Evolutionary conservation across 2,797 vertebrate genomes (phyloP).

Genomic region (Hybognathus amarus): DNA sequence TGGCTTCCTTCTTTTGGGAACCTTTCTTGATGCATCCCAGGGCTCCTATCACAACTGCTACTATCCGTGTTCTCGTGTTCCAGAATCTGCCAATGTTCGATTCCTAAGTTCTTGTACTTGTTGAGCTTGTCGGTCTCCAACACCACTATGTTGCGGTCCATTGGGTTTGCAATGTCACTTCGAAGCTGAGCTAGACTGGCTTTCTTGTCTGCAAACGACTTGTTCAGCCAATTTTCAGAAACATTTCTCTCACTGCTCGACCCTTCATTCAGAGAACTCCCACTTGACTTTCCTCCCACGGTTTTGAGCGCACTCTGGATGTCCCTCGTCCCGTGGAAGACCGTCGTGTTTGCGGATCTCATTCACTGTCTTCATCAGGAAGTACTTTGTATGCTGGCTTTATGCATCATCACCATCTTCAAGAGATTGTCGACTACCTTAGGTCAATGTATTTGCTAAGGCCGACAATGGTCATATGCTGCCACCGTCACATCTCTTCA

Average conservation of each 20-base stretch:
- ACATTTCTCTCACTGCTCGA: neutral
- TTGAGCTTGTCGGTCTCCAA: neutral
- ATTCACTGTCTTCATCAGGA: neutral
- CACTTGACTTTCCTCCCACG: accelerated
- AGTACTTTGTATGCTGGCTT: no score
- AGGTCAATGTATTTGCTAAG: no score
- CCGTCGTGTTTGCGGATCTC: neutral
- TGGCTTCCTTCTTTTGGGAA: neutral
- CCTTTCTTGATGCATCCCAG: neutral
- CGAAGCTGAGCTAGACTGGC: neutral
- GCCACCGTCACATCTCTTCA: accelerated
- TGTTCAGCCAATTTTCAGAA: no score
- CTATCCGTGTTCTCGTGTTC: neutral
- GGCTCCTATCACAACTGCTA: neutral
- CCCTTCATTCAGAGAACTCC: neutral
- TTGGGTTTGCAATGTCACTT: neutral
- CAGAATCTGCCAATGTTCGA: neutral
- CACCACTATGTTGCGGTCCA: neutral
- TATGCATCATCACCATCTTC: no score
- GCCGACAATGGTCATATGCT: no score
- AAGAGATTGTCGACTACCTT: neutral
- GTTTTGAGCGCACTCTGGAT: neutral
- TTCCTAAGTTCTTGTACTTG: neutral
- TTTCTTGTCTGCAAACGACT: neutral
- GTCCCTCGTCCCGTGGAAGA: neutral